Conservation (phyloP, 1,140 invertebrate species). For the Apocrypta bakeri region DNA sequence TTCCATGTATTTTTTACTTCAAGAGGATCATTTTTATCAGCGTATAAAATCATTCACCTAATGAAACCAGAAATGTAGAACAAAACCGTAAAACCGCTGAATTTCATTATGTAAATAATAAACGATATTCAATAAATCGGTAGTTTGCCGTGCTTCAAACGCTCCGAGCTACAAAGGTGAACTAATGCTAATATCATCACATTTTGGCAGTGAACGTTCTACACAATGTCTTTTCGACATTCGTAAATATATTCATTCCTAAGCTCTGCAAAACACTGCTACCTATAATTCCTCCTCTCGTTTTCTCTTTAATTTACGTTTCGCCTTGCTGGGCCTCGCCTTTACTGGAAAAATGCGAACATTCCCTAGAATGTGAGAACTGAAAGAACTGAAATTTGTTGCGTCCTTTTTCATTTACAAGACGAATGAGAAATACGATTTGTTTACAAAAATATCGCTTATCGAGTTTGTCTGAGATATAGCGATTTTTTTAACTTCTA, state of each 20-base stretch:
- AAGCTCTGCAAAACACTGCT: constrained; percentile 23
- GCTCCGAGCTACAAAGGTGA: constrained; percentile 62
- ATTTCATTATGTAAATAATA: no score
- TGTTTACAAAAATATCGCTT: constrained; percentile 45
- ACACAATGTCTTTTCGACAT: constrained; percentile 5
- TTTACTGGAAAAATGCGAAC: no score
- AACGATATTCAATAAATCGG: constrained; percentile 50
- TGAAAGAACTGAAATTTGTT: constrained; percentile 16
- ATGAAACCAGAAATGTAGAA: no score
- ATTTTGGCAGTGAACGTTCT: constrained; percentile 72
- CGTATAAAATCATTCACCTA: no score
- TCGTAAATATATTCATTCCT: constrained; percentile 51
- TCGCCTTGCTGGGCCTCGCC: background rate
- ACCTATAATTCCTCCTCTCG: background rate
- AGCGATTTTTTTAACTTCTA: constrained; percentile 32
- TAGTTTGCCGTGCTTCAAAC: constrained; percentile 57
- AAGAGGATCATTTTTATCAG: no score
- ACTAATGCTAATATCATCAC: constrained; percentile 65
- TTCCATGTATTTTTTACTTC: no score
- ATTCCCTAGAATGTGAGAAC: no score
- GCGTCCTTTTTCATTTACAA: constrained; percentile 20
- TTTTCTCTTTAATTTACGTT: background rate
- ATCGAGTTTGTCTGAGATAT: constrained; percentile 20
- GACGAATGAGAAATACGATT: constrained; percentile 22
- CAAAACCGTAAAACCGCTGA: no score